Evolutionary conservation across 2,888 invertebrate species (phyloP), one percentile per base, ranked within the genome.

Genomic region (Lasioglossum villosulum): DNA sequence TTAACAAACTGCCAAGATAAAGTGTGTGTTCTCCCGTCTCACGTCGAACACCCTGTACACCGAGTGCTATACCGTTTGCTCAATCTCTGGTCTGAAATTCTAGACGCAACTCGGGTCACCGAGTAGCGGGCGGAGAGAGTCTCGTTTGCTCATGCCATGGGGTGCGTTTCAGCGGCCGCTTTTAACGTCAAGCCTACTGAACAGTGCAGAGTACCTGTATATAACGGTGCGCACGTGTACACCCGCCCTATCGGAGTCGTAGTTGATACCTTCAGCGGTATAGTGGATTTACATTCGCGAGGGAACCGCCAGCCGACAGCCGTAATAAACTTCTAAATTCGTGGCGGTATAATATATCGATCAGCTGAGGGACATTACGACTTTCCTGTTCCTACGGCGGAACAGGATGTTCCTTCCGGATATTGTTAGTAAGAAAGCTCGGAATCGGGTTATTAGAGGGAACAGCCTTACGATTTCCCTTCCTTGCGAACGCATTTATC

Each of bases 311-410:
- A 68, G n/a, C 63, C 73, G 68, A 66, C 73, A 23, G n/a, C 30
- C 78, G 81, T 82, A 81, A 88, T 90, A 85, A 90, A 90, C 80
- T 85, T 84, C 70, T 71, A 71, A 78, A 87, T 90, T 90, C 87
- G 83, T 78, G 81, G 75, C 8, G 27, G 27, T 14, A 42, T n/a
- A n/a, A 59, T 74, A 79, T 77, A 85, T 77, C 80, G 75, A 85
- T 77, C 79, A 74, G 42, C 52, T 14, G 59, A 39, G 37, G 27
- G 71, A n/a, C 16, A 74, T 70, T 79, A 37, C 73, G n/a, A 12
- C n/a, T 56, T 56, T 52, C 27, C 77, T 66, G 56, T 71, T 34
- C 8, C 71, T 34, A 59, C 52, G 52, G 71, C 34, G 76, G 75
- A 77, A 83, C 80, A 73, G 76, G 75, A 85, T 73, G 79, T 82